Percentiles rank a stretch among this genome's conserved stretches.
phyloP scores from a whole-genome alignment of 2,113 vertebrate genomes.

The Hydrochoerus hydrochaeris region DNA sequence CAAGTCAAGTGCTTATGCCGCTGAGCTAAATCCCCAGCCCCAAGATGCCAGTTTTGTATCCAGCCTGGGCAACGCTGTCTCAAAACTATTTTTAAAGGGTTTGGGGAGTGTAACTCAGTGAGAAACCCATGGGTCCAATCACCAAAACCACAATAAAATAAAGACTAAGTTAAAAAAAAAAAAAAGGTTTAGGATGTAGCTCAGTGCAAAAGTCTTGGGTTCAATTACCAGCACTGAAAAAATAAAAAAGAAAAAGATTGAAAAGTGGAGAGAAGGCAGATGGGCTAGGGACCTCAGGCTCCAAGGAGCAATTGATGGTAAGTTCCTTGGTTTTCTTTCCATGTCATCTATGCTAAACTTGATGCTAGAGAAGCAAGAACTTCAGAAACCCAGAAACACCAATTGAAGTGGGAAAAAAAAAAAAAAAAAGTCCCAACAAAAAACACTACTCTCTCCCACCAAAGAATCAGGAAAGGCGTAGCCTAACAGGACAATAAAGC shows the following conservation, averaged over 20 bases:
- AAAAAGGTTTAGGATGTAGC: background rate
- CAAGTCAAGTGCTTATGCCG: too few species aligned
- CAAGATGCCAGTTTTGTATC: background rate
- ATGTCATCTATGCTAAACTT: background rate
- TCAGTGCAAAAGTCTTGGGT: background rate
- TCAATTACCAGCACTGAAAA: background rate
- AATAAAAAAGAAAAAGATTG: background rate
- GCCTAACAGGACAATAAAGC: background rate
- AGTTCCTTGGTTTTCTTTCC: background rate
- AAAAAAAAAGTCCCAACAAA: background rate
- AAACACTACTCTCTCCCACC: background rate
- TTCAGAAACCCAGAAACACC: background rate
- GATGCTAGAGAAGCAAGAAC: constrained; percentile 15
- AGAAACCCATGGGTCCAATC: background rate
- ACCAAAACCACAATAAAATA: background rate
- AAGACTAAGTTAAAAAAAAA: background rate
- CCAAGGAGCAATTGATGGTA: background rate
- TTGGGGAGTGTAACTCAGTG: background rate
- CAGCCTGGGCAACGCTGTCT: background rate
- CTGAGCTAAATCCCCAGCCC: too few species aligned
- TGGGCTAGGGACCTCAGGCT: background rate
- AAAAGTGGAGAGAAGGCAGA: background rate
- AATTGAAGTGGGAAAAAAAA: background rate
- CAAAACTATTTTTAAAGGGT: background rate
- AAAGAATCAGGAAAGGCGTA: background rate